Conservation (phyloP, 2,888 invertebrate species). For the Macaria liturata region DNA sequence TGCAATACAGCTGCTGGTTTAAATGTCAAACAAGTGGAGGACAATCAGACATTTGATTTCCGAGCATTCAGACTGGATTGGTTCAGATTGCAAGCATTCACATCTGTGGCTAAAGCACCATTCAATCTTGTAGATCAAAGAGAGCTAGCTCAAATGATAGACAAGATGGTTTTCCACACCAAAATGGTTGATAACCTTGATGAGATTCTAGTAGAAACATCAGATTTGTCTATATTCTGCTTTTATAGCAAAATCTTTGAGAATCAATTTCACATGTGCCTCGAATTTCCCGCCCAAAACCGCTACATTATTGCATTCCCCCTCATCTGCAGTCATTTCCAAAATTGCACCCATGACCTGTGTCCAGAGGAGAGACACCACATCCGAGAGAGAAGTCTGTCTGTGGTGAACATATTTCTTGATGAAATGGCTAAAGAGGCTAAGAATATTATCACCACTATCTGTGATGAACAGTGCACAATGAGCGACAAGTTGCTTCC, state of each 20-base stretch:
- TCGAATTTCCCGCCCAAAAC: slow-evolving; percentile 99
- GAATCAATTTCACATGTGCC: slow-evolving; percentile 98
- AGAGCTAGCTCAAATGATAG: slow-evolving; percentile 95
- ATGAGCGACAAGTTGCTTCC: slow-evolving; percentile 97
- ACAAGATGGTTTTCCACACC: slow-evolving; percentile 98
- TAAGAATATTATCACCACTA: slow-evolving; percentile 98
- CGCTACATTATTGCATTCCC: slow-evolving; percentile 99
- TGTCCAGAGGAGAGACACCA: slow-evolving; percentile 99
- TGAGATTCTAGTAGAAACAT: slow-evolving; percentile 97
- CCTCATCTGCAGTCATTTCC: slow-evolving; percentile 98
- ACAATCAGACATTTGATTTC: slow-evolving; percentile 97
- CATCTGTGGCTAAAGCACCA: slow-evolving; percentile 92
- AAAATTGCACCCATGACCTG: slow-evolving; percentile 98
- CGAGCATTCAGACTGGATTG: slow-evolving; percentile 97
- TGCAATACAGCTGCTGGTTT: slow-evolving; percentile 94
- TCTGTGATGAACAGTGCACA: slow-evolving; percentile 98
- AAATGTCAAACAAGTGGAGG: slow-evolving; percentile 97
- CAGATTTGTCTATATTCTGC: slow-evolving; percentile 98
- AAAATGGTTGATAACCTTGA: slow-evolving; percentile 99
- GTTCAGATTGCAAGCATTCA: slow-evolving; percentile 97
- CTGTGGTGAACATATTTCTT: slow-evolving; percentile 97
- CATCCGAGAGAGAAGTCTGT: slow-evolving; percentile 96
- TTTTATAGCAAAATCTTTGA: slow-evolving; percentile 99
- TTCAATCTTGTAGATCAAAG: slow-evolving; percentile 91
- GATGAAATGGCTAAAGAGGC: slow-evolving; percentile 99